A percentile compares a stretch with the other conserved stretches of the same genome.
phyloP scores from a whole-genome alignment of 2,113 vertebrate species.

The Sylvilagus bachmani region DNA sequence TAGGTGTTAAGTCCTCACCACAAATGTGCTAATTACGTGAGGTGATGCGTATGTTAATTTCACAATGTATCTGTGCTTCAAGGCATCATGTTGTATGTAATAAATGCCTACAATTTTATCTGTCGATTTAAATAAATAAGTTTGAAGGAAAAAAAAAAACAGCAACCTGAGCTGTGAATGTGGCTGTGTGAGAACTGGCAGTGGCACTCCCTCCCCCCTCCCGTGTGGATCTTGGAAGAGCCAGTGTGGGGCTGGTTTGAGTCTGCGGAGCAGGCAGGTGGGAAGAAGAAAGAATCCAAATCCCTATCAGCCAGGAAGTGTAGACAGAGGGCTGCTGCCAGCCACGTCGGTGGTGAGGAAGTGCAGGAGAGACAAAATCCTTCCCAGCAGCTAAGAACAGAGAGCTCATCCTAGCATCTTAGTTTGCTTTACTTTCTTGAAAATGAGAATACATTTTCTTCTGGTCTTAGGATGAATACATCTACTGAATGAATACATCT shows the following conservation, averaged over 20 bases:
- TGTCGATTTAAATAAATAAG: neutral
- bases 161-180: neutral
- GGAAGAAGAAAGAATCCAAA: constrained; percentile 9
- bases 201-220: neutral
- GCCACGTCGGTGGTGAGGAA: neutral
- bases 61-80: neutral
- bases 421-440: constrained; percentile 35
- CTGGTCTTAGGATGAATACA: constrained; percentile 1
- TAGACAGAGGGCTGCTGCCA: neutral
- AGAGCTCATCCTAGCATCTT: neutral
- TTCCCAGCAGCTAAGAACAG: neutral
- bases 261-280: neutral
- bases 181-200: neutral
- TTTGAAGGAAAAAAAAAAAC: neutral
- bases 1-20: too few species aligned
- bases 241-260: neutral
- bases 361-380: neutral
- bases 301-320: neutral
- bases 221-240: neutral
- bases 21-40: neutral
- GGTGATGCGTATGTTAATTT: neutral
- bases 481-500: neutral
- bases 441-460: neutral
- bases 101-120: neutral
- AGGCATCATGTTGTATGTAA: neutral